phyloP scores from a whole-genome alignment of 2,888 invertebrate species.

The Amaurobius ferox region DNA sequence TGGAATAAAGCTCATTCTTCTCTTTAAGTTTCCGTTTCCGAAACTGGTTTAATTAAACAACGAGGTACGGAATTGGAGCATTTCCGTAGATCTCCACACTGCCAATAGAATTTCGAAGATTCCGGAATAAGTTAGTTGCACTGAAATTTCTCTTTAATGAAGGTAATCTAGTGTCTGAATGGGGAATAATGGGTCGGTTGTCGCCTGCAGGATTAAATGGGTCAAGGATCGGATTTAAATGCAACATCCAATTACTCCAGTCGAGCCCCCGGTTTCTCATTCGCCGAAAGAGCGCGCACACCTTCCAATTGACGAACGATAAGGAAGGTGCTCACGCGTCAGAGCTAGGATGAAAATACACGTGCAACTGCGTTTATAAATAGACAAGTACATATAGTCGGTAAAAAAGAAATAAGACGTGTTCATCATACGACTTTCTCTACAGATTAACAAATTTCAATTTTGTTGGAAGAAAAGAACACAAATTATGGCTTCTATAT shows the following conservation, averaged over 20 bases:
- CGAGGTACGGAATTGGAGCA: not conserved
- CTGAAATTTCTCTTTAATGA: not conserved
- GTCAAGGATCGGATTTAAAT: slow-evolving; percentile 16
- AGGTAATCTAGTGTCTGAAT: slow-evolving; percentile 13
- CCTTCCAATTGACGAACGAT: not conserved
- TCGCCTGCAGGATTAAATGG: not conserved
- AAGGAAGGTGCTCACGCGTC: not conserved
- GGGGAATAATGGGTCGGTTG: slow-evolving; percentile 8
- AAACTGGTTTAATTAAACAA: not conserved
- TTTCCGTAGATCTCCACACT: not conserved
- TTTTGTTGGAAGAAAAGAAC: no score
- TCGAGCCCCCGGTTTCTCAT: slow-evolving; percentile 20
- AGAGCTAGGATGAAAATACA: no score
- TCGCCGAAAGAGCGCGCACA: slow-evolving; percentile 7
- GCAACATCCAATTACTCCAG: not conserved
- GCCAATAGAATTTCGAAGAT: not conserved
- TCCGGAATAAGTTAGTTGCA: not conserved
- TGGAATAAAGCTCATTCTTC: not conserved
- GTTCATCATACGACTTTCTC: no score
- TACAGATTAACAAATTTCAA: no score
- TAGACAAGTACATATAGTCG: no score
- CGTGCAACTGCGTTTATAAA: no score
- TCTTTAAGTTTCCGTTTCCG: not conserved
- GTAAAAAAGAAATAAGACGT: no score
- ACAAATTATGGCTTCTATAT: no score